Percentiles rank a stretch among this genome's conserved stretches.
Conservation (phyloP, 1,140 invertebrate species). For the Drosophila lacertosa region DNA sequence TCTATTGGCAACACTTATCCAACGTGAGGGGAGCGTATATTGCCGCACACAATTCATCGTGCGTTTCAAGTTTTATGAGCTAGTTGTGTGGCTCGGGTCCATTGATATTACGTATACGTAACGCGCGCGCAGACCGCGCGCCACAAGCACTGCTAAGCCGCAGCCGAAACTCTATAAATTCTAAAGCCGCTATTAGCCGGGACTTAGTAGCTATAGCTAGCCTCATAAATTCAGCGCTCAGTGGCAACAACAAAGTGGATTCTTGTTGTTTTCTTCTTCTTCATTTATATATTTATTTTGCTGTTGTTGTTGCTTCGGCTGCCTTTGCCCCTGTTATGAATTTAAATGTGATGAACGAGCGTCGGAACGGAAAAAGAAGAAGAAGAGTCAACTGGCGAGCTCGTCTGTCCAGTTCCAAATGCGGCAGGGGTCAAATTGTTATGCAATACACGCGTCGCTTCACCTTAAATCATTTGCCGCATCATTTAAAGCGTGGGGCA, state of each 20-base stretch:
- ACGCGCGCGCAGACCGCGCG: constrained; percentile 17
- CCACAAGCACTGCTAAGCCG: constrained; percentile 62
- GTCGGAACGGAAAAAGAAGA: too few relatives aligned
- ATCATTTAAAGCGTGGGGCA: constrained; percentile 35
- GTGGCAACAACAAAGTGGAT: constrained; percentile 34
- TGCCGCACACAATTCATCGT: neutral
- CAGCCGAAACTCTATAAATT: constrained; percentile 73
- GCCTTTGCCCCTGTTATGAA: constrained; percentile 53
- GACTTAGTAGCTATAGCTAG: constrained; percentile 63
- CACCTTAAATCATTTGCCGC: constrained; percentile 58
- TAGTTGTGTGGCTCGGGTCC: constrained; percentile 14
- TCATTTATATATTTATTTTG: constrained; percentile 31
- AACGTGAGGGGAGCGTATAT: neutral
- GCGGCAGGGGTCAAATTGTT: constrained; percentile 43
- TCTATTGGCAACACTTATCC: neutral
- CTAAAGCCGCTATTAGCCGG: constrained; percentile 76
- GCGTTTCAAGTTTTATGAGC: constrained; percentile 1
- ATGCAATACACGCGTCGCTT: constrained; percentile 51
- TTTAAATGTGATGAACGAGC: constrained; percentile 76
- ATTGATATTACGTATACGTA: constrained; percentile 62
- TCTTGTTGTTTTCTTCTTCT: constrained; percentile 8
- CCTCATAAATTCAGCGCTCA: constrained; percentile 44
- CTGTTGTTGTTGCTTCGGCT: too few relatives aligned
- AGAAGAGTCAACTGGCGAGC: constrained; percentile 16
- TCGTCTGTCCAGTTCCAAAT: constrained; percentile 49